Base-by-base conservation (phyloP, 2,113 vertebrate genomes). In the Ptilonorhynchus violaceus region DNA sequence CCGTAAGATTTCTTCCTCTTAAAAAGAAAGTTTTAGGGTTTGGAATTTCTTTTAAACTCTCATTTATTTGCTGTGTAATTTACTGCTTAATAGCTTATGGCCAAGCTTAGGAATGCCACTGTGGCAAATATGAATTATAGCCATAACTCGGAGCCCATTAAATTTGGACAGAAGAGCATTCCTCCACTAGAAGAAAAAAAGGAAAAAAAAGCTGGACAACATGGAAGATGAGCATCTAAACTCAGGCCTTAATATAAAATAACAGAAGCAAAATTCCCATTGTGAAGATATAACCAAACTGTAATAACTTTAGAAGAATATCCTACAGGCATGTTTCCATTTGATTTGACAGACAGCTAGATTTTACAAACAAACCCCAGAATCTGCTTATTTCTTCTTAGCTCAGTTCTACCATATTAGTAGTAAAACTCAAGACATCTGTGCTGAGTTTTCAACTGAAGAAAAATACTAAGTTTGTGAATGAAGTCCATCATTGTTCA, bases 401-500 rank as follows among this genome's bases (percentile, higher is more conserved):
- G 30, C 39, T 91, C 82, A 80, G 47, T 59, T 67, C 47, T 28
- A 49, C 12, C 11, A 68, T 1, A 2, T 44, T 19, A 47, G 25
- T 33, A 13, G 13, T 31, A 64, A 78, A 60, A 18, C 49, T 41
- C 15, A 70, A 59, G 6, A 42, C 9, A 70, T 5, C 17, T 13
- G 6, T 22, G 15, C 30, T 37, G 17, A 80, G 6, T n/a, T 82
- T 68, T 69, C 50, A 85, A 24, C 20, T 25, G 18, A 82, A 72
- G 12, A 75, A 88, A 76, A 85, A 28, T 1, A 42, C 6, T 20
- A 64, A 37, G 7, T 46, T 42, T 50, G 5, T 28, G 5, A 21
- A 44, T 0, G 0, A 1, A 56, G 19, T 2, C 21, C 24, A 35
- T 19, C 15, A 67, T 7, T 10, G 28, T 5, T 46, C 58, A 19